Evolutionary conservation across 2,797 vertebrate genomes (phyloP).

Genomic region (Aratinga solstitialis): DNA sequence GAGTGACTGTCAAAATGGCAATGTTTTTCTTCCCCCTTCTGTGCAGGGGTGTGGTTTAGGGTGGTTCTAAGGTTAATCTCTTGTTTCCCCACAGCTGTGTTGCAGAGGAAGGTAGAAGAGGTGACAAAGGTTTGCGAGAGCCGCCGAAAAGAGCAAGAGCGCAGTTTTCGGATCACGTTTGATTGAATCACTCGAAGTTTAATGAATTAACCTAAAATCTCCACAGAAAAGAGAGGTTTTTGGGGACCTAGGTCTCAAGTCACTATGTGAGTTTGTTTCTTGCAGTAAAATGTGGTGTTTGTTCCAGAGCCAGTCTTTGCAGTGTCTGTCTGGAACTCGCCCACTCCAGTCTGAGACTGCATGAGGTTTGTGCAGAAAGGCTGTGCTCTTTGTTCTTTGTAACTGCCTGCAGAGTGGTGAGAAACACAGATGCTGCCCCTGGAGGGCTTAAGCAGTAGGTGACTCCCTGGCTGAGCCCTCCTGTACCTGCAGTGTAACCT

Average conservation of each 20-base stretch:
- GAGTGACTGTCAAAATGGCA: too few relatives aligned
- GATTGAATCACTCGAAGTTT: not conserved
- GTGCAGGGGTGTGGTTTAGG: not conserved
- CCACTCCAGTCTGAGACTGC: not conserved
- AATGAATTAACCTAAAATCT: not conserved
- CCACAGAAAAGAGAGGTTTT: not conserved
- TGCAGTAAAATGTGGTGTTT: not conserved
- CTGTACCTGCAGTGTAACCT: too few relatives aligned
- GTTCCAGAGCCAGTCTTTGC: not conserved
- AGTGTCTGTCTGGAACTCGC: not conserved
- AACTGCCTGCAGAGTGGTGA: not conserved
- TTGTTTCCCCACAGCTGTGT: conserved; percentile 75
- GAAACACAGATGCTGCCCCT: not conserved
- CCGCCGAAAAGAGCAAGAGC: conserved; percentile 15
- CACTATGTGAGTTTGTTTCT: not conserved
- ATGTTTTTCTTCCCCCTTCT: not conserved
- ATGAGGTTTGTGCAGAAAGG: not conserved
- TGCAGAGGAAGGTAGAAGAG: conserved; percentile 95
- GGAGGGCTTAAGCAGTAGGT: not conserved
- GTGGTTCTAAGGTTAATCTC: not conserved
- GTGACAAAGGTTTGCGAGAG: conserved; percentile 74
- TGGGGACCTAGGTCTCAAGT: not conserved
- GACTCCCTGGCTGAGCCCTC: too few relatives aligned
- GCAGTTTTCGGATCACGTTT: not conserved
- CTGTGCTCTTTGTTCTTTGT: not conserved